These are phyloP conservation scores for Rutilus rutilus DNA, from an alignment of 2,113 vertebrate genomes.

Conservation along the genomic window DNA sequence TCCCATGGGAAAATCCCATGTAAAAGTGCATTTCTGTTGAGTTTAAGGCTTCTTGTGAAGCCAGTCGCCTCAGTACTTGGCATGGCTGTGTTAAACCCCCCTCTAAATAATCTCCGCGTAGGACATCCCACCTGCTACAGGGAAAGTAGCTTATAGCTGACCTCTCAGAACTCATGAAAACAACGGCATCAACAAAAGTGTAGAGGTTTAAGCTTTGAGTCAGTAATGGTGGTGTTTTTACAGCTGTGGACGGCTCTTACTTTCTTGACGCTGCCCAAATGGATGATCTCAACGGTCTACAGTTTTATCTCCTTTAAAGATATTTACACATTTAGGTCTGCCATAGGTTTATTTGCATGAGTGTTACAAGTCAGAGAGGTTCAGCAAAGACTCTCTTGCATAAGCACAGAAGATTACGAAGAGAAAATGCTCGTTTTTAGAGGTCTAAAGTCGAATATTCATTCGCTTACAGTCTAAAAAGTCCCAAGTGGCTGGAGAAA, in stretches of 20 bases:
- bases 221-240: conserved; percentile 57
- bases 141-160: conserved; percentile 31
- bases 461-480: neutral
- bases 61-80: conserved; percentile 31
- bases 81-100: conserved; percentile 16
- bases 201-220: conserved; percentile 54
- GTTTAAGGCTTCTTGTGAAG: neutral
- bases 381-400: neutral
- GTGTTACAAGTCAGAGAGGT: neutral
- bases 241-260: conserved; percentile 66
- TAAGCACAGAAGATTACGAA: neutral
- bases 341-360: neutral
- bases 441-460: neutral
- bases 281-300: conserved; percentile 35
- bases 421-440: neutral
- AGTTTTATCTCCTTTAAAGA: conserved; percentile 26
- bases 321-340: neutral
- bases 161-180: conserved; percentile 7
- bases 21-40: neutral
- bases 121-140: conserved; percentile 44
- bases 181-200: neutral
- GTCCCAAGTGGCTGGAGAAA: neutral
- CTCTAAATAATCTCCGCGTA: conserved; percentile 32
- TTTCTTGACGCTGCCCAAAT: conserved; percentile 3
- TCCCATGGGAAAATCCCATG: neutral